These are phyloP conservation scores for Pseudoatta argentina DNA, from an alignment of 1,140 invertebrate species.

Conservation along the genomic window DNA sequence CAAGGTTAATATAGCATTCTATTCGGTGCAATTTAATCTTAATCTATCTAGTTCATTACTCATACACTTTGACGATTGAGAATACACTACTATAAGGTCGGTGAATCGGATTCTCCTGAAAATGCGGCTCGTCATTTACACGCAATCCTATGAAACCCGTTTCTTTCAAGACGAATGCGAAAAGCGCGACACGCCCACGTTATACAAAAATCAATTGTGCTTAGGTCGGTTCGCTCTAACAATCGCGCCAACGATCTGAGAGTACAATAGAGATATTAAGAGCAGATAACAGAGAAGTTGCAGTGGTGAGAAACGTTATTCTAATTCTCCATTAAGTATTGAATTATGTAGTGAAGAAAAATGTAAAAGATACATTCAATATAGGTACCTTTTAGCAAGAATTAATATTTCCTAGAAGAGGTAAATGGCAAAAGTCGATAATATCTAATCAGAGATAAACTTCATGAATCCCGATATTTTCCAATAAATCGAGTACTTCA, in stretches of 20 bases:
- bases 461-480: neutral
- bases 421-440: slow-evolving; percentile 18
- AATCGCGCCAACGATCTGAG: slow-evolving; percentile 38
- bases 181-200: slow-evolving; percentile 37
- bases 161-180: slow-evolving; percentile 34
- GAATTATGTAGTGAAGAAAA: slow-evolving; percentile 13
- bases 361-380: neutral
- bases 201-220: slow-evolving; percentile 57
- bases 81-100: neutral
- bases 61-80: neutral
- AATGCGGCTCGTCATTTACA: slow-evolving; percentile 54
- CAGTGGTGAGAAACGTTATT: slow-evolving; percentile 7
- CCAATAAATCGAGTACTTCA: neutral
- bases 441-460: neutral
- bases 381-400: neutral
- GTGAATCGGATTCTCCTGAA: slow-evolving; percentile 16
- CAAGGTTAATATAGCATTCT: slow-evolving; percentile 41
- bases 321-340: slow-evolving; percentile 20
- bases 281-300: neutral
- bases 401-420: neutral
- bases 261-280: slow-evolving; percentile 44
- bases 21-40: slow-evolving; percentile 46
- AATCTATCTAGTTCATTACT: slow-evolving; percentile 32
- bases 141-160: slow-evolving; percentile 48
- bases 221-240: slow-evolving; percentile 2